Conservation (phyloP, 2,797 vertebrate genomes). For the Cryptoblepharus egeriae region DNA sequence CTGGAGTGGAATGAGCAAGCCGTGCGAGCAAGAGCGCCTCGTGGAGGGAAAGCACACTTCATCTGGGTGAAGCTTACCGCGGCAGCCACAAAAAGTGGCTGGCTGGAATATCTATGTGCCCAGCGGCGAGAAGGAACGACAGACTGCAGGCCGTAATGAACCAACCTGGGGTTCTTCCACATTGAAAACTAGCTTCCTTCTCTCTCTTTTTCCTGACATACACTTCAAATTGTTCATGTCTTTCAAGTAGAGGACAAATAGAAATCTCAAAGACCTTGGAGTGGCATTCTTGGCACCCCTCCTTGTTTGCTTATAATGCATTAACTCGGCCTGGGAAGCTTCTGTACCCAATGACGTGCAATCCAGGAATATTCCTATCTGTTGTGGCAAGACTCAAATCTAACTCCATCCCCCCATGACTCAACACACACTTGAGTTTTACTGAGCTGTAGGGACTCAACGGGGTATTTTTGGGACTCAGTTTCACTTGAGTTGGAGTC, state of each 20-base stretch:
- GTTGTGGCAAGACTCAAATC: too few relatives aligned
- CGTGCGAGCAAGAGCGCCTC: constrained; percentile 17
- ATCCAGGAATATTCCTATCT: too few relatives aligned
- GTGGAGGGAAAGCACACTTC: not conserved
- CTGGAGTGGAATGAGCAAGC: constrained; percentile 58
- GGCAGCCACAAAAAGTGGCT: constrained; percentile 4
- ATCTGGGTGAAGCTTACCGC: constrained; percentile 32
- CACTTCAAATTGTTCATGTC: not conserved
- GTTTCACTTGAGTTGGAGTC: too few relatives aligned
- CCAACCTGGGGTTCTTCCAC: too few relatives aligned
- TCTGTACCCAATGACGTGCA: too few relatives aligned
- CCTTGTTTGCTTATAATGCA: not conserved
- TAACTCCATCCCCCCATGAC: too few relatives aligned
- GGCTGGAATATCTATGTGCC: not conserved
- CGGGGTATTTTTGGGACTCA: too few relatives aligned
- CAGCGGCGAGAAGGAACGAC: too few relatives aligned
- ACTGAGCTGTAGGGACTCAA: too few relatives aligned
- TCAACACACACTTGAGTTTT: too few relatives aligned
- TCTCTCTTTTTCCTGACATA: too few relatives aligned
- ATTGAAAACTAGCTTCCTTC: not conserved
- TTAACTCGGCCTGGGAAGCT: too few relatives aligned
- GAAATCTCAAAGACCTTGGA: not conserved
- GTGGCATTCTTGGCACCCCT: not conserved
- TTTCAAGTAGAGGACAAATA: not conserved
- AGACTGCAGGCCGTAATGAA: not conserved